A percentile compares a stretch with the other conserved stretches of the same genome.
These are phyloP conservation scores for Antheraea mylitta DNA, from an alignment of 1,140 invertebrate genomes.

Conservation along the genomic window DNA sequence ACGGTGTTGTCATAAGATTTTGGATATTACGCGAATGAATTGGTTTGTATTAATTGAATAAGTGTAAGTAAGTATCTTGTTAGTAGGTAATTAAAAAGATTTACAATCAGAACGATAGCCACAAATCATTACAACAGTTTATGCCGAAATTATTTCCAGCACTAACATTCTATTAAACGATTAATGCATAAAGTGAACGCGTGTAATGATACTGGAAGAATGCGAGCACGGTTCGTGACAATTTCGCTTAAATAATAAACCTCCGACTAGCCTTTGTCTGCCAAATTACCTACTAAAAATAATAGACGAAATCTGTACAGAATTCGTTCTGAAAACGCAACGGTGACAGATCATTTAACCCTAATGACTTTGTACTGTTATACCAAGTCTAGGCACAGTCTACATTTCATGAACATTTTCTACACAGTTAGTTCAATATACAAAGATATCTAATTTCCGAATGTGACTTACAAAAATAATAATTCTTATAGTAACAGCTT, in stretches of 20 bases:
- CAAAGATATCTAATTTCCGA: background rate
- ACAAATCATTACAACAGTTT: background rate
- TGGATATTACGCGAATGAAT: too few species aligned
- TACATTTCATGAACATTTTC: background rate
- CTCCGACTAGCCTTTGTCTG: background rate
- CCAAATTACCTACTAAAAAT: constrained; percentile 5
- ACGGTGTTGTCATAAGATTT: too few species aligned
- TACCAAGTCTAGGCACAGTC: background rate
- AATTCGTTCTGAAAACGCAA: background rate
- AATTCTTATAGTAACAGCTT: background rate
- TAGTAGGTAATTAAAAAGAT: too few species aligned
- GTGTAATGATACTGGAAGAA: background rate
- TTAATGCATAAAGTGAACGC: background rate
- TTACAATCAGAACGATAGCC: background rate
- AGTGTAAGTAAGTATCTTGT: too few species aligned
- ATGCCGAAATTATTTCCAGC: background rate
- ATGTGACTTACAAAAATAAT: background rate
- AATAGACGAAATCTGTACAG: constrained; percentile 1
- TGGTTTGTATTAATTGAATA: too few species aligned
- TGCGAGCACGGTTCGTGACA: background rate
- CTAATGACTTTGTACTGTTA: constrained; percentile 12
- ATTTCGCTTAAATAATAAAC: background rate
- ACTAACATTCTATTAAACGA: background rate
- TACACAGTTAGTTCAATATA: background rate
- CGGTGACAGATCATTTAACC: constrained; percentile 4